phyloP scores from a whole-genome alignment of 2,797 vertebrate species.

The Trachops cirrhosus region DNA sequence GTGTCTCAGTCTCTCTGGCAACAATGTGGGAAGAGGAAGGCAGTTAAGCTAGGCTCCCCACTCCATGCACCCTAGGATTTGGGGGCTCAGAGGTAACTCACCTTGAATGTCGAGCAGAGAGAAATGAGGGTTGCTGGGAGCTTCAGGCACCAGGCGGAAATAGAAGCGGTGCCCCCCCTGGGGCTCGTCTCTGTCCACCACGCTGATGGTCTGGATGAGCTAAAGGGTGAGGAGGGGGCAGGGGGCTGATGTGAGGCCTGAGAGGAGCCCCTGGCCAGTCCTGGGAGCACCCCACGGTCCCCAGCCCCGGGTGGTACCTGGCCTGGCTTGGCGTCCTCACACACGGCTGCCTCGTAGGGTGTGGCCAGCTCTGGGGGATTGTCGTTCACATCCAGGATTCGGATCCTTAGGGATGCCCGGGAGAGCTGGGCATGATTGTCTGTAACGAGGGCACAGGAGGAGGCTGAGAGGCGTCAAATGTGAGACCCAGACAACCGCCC shows the following conservation, averaged over 20 bases:
- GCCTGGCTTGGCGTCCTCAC: constrained; percentile 96
- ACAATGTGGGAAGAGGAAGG: neutral
- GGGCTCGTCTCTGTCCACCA: constrained; percentile 96
- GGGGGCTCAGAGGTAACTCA: constrained; percentile 76
- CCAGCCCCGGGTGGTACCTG: constrained; percentile 86
- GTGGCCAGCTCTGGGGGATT: constrained; percentile 96
- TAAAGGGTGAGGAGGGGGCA: constrained; percentile 69
- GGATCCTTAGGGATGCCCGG: constrained; percentile 91
- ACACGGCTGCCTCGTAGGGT: constrained; percentile 94
- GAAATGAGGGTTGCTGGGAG: constrained; percentile 91
- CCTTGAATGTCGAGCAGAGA: constrained; percentile 95
- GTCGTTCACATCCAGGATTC: constrained; percentile 98
- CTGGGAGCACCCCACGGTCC: neutral
- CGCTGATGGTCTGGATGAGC: constrained; percentile 98
- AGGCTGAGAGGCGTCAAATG: neutral
- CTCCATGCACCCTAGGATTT: neutral
- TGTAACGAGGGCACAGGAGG: constrained; percentile 72
- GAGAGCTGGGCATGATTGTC: constrained; percentile 93
- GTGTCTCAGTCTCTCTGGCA: neutral
- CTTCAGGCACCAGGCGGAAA: constrained; percentile 92
- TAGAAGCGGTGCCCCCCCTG: constrained; percentile 94
- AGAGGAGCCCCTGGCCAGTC: neutral
- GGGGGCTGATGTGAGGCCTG: neutral
- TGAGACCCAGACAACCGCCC: neutral
- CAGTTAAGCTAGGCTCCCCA: neutral